Evolutionary conservation across 2,797 vertebrate genomes (phyloP).

Genomic region (Trichosurus vulpecula): DNA sequence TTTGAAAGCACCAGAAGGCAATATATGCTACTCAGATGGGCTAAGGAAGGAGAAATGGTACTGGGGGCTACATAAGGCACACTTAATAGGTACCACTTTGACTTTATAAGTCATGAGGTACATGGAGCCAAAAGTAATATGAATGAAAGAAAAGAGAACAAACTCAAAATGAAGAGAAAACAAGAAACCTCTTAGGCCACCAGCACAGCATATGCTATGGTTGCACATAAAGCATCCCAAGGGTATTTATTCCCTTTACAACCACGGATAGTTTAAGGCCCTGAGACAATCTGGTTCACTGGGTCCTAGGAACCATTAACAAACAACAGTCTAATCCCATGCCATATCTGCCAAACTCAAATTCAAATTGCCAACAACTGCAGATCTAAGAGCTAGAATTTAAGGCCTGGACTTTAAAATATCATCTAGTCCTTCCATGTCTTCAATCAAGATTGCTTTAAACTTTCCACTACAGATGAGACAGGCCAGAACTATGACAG

Average conservation of each 20-base stretch:
- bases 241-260: not conserved
- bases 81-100: not conserved
- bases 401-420: not conserved
- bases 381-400: not conserved
- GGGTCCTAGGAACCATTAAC: not conserved
- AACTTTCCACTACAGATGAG: not conserved
- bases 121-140: not conserved
- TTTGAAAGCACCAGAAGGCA: not conserved
- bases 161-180: not conserved
- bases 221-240: not conserved
- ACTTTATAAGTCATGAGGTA: not conserved
- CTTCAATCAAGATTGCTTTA: not conserved
- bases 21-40: no score
- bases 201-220: not conserved
- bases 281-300: not conserved
- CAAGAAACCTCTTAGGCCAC: not conserved
- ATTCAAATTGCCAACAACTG: not conserved
- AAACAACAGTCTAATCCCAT: not conserved
- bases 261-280: constrained; percentile 1
- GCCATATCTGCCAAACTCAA: not conserved
- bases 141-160: not conserved
- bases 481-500: not conserved
- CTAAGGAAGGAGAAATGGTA: not conserved
- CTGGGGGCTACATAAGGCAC: not conserved
- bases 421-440: not conserved